Evolutionary conservation across 1,140 invertebrate genomes (phyloP).

Genomic region (Pseudoatta argentina): DNA sequence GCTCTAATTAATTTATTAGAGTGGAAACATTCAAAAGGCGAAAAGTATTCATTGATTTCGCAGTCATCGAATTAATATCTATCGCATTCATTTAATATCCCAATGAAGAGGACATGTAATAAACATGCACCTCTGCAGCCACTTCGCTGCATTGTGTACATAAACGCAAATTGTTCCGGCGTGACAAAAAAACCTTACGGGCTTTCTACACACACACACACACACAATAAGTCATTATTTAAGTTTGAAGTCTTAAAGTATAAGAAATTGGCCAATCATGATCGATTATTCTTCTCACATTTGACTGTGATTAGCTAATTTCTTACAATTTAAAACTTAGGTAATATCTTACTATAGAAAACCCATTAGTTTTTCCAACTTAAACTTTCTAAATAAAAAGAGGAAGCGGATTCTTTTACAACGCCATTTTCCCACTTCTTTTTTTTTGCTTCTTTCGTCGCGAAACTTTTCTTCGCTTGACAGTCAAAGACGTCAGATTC

Average conservation of each 20-base stretch:
- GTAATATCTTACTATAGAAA: too few species aligned
- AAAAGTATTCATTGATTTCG: conserved; percentile 34
- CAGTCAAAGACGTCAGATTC: conserved; percentile 14
- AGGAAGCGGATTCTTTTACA: background rate
- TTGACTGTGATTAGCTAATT: too few species aligned
- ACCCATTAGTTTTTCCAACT: background rate
- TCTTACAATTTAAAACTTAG: too few species aligned
- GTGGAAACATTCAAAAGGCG: conserved; percentile 29
- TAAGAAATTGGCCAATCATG: too few species aligned
- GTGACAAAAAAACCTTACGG: background rate
- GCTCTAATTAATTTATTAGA: conserved; percentile 42
- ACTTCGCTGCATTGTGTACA: background rate
- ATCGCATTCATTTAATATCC: conserved; percentile 42
- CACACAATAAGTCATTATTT: background rate
- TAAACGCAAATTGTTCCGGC: background rate
- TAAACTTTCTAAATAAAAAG: conserved; percentile 16
- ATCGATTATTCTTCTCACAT: too few species aligned
- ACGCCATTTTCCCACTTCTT: background rate
- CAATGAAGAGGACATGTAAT: conserved; percentile 21
- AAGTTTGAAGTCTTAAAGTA: background rate
- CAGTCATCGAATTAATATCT: conserved; percentile 47
- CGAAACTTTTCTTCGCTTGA: conserved; percentile 7
- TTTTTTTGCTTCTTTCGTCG: background rate
- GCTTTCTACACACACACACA: too few species aligned
- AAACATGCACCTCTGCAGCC: conserved; percentile 1